Conservation (phyloP, 2,888 invertebrate genomes). For the Cheilosia pagana region DNA sequence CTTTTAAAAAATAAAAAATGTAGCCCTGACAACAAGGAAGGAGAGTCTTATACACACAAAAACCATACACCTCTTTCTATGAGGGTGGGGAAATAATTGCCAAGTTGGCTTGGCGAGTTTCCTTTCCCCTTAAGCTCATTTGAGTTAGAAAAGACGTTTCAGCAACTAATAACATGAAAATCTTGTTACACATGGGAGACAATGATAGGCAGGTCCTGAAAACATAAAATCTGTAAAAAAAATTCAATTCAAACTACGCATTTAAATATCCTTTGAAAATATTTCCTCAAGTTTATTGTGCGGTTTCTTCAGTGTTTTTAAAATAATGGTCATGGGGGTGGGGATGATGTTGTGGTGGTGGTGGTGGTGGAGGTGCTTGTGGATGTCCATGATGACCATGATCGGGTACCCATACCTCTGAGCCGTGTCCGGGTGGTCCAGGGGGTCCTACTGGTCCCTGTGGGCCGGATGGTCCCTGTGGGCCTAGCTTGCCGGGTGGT, state of each 20-base stretch:
- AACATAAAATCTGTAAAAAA: no score
- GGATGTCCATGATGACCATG: conserved; percentile 28
- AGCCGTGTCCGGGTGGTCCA: conserved; percentile 76
- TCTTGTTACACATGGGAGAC: no score
- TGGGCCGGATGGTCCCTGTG: conserved; percentile 34
- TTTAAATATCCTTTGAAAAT: conserved; percentile 12
- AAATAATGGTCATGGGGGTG: conserved; percentile 32
- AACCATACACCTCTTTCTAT: no score
- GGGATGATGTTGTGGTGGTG: conserved; percentile 6
- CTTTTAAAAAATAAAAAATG: no score
- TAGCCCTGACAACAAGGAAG: no score
- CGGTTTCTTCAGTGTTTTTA: conserved; percentile 21
- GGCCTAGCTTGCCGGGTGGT: conserved; percentile 38
- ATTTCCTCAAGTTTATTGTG: background rate
- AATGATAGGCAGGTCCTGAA: no score
- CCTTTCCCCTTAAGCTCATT: no score
- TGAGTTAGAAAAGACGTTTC: no score
- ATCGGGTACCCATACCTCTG: conserved; percentile 42
- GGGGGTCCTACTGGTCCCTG: conserved; percentile 38
- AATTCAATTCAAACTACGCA: background rate
- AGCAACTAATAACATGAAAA: no score
- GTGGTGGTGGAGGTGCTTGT: conserved; percentile 27
- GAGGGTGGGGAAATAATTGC: no score
- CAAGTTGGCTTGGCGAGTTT: no score
- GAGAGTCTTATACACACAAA: no score